Percentiles rank a stretch among this genome's conserved stretches.
phyloP scores from a whole-genome alignment of 2,113 vertebrate genomes.

The Coptodon bakossiorum region DNA sequence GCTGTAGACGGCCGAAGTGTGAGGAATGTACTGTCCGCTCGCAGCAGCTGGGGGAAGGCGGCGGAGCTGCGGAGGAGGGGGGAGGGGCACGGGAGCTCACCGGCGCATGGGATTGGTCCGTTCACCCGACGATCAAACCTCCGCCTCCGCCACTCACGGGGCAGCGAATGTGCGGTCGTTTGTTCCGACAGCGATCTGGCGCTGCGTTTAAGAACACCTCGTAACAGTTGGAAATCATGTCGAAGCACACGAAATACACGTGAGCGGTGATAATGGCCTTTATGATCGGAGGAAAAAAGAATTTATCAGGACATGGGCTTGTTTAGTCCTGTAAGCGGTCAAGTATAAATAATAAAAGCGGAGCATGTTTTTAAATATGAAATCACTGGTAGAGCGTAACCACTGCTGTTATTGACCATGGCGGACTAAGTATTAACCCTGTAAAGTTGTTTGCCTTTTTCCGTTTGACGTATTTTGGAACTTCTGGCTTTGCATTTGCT shows the following conservation, averaged over 20 bases:
- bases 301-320: background rate
- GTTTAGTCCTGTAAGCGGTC: background rate
- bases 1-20: background rate
- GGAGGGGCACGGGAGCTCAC: background rate
- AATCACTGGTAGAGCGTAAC: background rate
- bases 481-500: background rate
- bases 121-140: background rate
- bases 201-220: slow-evolving; percentile 16
- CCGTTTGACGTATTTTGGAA: background rate
- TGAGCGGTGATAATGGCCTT: background rate
- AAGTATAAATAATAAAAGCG: background rate
- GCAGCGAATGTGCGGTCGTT: slow-evolving; percentile 55
- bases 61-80: background rate
- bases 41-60: background rate
- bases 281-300: background rate
- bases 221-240: background rate
- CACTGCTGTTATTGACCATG: background rate
- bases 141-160: slow-evolving; percentile 60
- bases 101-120: background rate
- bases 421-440: background rate
- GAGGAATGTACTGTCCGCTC: slow-evolving; percentile 26
- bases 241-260: background rate
- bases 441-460: background rate
- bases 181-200: background rate
- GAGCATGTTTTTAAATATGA: background rate